Base-by-base conservation (phyloP, 2,797 vertebrate genomes). In the Carcharodon carcharias region DNA sequence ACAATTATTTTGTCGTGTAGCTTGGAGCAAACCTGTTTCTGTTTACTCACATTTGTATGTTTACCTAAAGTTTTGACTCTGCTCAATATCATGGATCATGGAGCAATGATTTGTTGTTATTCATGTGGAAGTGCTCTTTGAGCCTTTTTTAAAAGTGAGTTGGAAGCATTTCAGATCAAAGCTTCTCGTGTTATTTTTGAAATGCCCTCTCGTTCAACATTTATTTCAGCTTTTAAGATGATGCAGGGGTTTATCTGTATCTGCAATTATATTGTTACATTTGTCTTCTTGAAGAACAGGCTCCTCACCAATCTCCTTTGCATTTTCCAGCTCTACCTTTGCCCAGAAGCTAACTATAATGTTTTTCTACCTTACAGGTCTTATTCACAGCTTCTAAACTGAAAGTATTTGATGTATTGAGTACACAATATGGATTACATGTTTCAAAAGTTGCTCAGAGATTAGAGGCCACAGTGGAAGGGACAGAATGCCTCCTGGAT, bases 341-440 rank as follows among this genome's bases (percentile, higher is more conserved):
- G 12, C 26, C 12, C 67, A 31, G 9, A 18, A 45, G 50, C 14
- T 54, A 50, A 54, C 26, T 54, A 31, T 31, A 56, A n/a, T 96
- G 96, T 54, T 96, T 96, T 95, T 12, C 87, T 35, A 96, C 8
- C 2, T 1, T 71, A 0, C 97, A 99, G 99, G 98, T 98, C 4
- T 97, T 99, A 63, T 98, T 99, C 96, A 98, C 98, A 2, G 99
- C 99, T 0, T 99, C 98, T 97, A 98, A 98, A 97, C 96, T 99
- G 97, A 97, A 98, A 71, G 96, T 99, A 63, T 99, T 99, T 96
- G 99, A 99, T 97, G 50, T 98, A 67, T 97, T 99, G 4, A 98
- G 97, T n/a, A 93, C 58, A 31, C 97, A 96, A 4, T 97, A 97
- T 8, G 97, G 97, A 0, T 28, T 97, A 97, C 97, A 97, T 0